Evolutionary conservation across 2,888 invertebrate species (phyloP).

Genomic region (Agelastica alni): DNA sequence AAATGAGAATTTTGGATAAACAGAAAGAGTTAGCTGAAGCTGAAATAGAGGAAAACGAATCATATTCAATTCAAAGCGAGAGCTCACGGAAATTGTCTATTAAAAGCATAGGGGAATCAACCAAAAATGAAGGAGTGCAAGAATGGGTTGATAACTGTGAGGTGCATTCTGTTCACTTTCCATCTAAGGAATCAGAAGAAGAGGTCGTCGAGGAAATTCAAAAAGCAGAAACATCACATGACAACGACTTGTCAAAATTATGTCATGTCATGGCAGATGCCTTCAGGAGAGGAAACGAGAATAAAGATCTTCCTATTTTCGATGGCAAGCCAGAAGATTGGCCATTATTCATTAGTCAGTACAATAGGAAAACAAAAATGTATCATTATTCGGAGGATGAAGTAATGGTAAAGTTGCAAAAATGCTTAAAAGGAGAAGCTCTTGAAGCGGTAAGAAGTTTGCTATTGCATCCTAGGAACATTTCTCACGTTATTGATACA

Average conservation of each 20-base stretch:
- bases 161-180: neutral
- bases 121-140: neutral
- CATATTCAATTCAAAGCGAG: neutral
- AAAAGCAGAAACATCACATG: neutral
- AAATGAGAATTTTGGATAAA: neutral
- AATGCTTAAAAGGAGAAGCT: too few relatives aligned
- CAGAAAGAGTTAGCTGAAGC: neutral
- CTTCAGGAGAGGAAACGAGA: too few relatives aligned
- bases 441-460: conserved; percentile 3
- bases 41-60: neutral
- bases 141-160: conserved; percentile 1
- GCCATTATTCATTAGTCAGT: conserved; percentile 2
- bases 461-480: neutral
- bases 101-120: neutral
- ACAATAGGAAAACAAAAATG: neutral
- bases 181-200: neutral
- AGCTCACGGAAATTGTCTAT: neutral
- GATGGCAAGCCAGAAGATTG: conserved; percentile 2
- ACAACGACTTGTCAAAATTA: neutral
- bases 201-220: too few relatives aligned
- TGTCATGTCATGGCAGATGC: conserved; percentile 4
- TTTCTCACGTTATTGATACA: neutral
- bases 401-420: too few relatives aligned
- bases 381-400: too few relatives aligned
- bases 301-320: neutral